phyloP scores from a whole-genome alignment of 2,888 invertebrate species.

The Lissocephala sabroskyi region DNA sequence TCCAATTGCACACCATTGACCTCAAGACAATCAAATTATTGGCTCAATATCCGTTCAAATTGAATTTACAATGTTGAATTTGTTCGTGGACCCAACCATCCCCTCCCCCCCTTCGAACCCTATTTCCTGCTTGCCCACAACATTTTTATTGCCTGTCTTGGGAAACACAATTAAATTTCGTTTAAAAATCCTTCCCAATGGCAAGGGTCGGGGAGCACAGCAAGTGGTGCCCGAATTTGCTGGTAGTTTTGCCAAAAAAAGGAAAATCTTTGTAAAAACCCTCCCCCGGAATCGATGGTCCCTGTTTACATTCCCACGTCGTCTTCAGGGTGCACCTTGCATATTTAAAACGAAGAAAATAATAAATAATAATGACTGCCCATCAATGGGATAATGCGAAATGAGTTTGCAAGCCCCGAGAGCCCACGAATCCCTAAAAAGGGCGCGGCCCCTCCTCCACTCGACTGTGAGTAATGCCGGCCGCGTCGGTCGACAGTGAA shows the following conservation, averaged over 20 bases:
- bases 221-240: too few species aligned
- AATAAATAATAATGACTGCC: conserved; percentile 58
- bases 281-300: too few species aligned
- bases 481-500: conserved; percentile 33
- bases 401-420: conserved; percentile 47
- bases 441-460: neutral
- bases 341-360: conserved; percentile 41
- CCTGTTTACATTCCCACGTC: conserved; percentile 62
- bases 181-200: conserved; percentile 33
- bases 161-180: conserved; percentile 60
- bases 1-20: too few species aligned
- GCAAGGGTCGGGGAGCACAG: conserved; percentile 16
- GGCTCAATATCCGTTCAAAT: conserved; percentile 51
- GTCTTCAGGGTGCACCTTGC: conserved; percentile 43
- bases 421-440: neutral
- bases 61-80: conserved; percentile 6
- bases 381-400: conserved; percentile 61
- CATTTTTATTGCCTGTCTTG: conserved; percentile 17
- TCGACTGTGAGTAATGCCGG: conserved; percentile 50
- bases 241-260: conserved; percentile 24
- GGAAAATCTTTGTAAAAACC: conserved; percentile 20
- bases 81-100: conserved; percentile 17
- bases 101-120: too few species aligned
- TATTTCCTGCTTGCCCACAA: conserved; percentile 25
- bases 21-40: conserved; percentile 60